Evolutionary conservation across 92 coral and sea anemone species (phyloP).

Genomic region (Porites cylindrica): DNA sequence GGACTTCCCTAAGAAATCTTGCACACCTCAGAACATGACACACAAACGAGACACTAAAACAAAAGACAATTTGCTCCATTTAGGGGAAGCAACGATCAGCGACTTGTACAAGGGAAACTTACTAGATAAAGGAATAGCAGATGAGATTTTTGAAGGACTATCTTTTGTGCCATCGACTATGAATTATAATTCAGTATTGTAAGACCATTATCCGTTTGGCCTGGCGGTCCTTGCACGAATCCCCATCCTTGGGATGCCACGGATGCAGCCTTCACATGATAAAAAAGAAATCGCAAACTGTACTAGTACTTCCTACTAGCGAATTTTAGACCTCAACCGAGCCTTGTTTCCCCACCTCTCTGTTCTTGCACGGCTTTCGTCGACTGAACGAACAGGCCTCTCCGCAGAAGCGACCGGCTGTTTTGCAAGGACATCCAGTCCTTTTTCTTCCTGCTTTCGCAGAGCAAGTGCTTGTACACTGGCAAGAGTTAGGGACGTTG

Average conservation of each 20-base stretch:
- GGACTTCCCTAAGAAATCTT: constrained; percentile 6
- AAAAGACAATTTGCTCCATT: constrained; percentile 2
- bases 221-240: constrained; percentile 3
- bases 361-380: constrained; percentile 26
- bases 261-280: background rate
- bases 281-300: background rate
- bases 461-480: background rate
- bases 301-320: background rate
- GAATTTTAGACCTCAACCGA: background rate
- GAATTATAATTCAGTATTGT: background rate
- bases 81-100: background rate
- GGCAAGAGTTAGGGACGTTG: too few relatives aligned
- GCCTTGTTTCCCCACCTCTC: constrained; percentile 2
- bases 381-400: constrained; percentile 3
- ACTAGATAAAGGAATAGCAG: background rate
- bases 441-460: constrained; percentile 12
- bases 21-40: background rate
- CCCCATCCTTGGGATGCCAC: background rate
- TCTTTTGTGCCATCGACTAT: too few relatives aligned
- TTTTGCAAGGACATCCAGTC: constrained; percentile 27
- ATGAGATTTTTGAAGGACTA: too few relatives aligned
- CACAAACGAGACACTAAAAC: background rate
- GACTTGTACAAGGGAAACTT: background rate
- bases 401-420: constrained; percentile 18
- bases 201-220: constrained; percentile 5